Base-by-base conservation (phyloP, 2,797 vertebrate species). In the Pseudochirops corinnae region DNA sequence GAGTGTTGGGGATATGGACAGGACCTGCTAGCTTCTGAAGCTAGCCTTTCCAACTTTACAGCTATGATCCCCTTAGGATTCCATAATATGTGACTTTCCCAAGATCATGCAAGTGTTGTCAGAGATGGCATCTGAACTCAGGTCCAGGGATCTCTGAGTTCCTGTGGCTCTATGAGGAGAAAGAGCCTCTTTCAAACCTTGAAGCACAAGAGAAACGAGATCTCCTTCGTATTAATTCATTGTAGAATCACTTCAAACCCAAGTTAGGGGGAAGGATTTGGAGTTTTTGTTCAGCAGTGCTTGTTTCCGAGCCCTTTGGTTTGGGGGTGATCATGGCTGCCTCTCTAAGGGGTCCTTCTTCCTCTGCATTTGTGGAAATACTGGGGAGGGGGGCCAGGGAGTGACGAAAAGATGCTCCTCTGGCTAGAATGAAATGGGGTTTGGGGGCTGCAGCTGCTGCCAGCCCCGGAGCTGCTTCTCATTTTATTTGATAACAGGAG, bases 371-470 rank as follows among this genome's bases (percentile, higher is more conserved):
- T 52, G 93, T 90, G 91, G 96, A 96, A 97, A 92, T 93, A 94
- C 96, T 95, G 93, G 93, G 67, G 6, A n/a, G 6, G 0, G 52
- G 52, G 52, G 58, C 28, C 6, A 21, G 67, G 67, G 67, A 74
- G 46, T 60, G 62, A 95, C 94, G 94, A 91, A 95, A 95, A 97
- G 92, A 91, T 87, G 60, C 90, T 92, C 67, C 82, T 96, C 46
- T 90, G 95, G 56, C 46, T 46, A n/a, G 94, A 95, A 56, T 96
- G 95, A 96, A 95, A 67, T 91, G 91, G 93, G 92, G 52, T 74
- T 94, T 93, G 26, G 96, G 82, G 58, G 31, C 52, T 95, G 0
- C 92, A 74, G 93, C 82, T 82, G n/a, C 67, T 18, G 2, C 18
- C 14, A 0, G 0, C 93, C 96, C 1, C 0, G 57, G 90, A 56